Conservation (phyloP, 2,888 invertebrate species). For the Apotomis capreana region DNA sequence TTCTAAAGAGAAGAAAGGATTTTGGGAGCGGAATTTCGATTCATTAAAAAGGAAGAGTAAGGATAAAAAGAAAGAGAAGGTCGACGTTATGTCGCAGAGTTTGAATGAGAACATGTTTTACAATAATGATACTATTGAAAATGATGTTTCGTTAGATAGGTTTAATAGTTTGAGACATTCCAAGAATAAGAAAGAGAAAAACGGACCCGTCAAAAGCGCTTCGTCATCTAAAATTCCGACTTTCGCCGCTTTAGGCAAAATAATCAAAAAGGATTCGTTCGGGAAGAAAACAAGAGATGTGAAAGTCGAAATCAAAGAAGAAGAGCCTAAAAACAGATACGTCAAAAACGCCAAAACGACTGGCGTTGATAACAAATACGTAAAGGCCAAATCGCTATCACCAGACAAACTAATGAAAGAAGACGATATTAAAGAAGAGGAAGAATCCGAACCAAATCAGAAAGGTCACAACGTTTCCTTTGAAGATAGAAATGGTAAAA, state of each 20-base stretch:
- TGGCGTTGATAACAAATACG: conserved; percentile 71
- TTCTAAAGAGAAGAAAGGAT: conserved; percentile 80
- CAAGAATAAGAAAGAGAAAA: conserved; percentile 71
- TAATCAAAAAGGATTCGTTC: conserved; percentile 79
- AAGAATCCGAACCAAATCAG: conserved; percentile 48
- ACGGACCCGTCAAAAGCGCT: conserved; percentile 69
- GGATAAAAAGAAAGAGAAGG: conserved; percentile 75
- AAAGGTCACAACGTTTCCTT: conserved; percentile 50
- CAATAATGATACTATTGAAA: conserved; percentile 77
- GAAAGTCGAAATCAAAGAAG: conserved; percentile 53
- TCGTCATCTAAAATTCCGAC: conserved; percentile 80
- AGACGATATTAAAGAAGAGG: conserved; percentile 64
- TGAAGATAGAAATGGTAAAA: conserved; percentile 49
- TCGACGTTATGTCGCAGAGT: conserved; percentile 81
- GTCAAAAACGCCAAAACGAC: conserved; percentile 71
- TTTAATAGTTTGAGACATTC: conserved; percentile 76
- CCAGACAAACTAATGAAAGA: conserved; percentile 67
- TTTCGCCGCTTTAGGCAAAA: conserved; percentile 77
- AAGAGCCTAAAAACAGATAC: conserved; percentile 66
- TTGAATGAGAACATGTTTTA: conserved; percentile 81
- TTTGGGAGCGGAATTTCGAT: conserved; percentile 82
- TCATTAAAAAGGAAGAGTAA: conserved; percentile 73
- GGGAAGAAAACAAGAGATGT: conserved; percentile 66
- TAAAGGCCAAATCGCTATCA: conserved; percentile 73
- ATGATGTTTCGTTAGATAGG: conserved; percentile 68